A percentile compares a stretch with the other conserved stretches of the same genome.
Evolutionary conservation across 2,113 vertebrate species (phyloP).

Genomic region (Rynchops niger): DNA sequence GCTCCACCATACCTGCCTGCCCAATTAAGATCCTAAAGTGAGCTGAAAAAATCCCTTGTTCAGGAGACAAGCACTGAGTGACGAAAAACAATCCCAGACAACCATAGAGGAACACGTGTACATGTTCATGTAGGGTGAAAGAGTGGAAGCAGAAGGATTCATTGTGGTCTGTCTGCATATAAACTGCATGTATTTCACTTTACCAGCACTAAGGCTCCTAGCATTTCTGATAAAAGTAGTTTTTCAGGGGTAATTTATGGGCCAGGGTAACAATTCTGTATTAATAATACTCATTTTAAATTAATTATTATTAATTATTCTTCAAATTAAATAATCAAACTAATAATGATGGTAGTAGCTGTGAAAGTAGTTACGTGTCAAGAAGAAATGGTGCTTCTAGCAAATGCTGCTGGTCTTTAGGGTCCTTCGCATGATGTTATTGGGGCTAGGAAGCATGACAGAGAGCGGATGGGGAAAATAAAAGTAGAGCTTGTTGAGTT

Average conservation of each 20-base stretch:
- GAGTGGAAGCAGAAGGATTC: not conserved
- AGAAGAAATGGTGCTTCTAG: not conserved
- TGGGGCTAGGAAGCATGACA: not conserved
- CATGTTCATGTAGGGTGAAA: not conserved
- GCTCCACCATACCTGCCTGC: not conserved
- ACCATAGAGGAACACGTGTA: not conserved
- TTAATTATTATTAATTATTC: not conserved
- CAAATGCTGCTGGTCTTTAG: not conserved
- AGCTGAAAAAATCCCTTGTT: not conserved
- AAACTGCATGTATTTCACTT: not conserved
- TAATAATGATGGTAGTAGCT: not conserved
- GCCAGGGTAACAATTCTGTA: not conserved
- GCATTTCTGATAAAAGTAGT: not conserved
- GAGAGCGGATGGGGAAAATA: not conserved
- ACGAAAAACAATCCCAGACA: not conserved
- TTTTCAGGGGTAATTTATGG: not conserved
- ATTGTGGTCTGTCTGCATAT: not conserved
- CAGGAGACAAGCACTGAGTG: not conserved
- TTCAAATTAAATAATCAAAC: not conserved
- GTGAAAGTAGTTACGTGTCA: not conserved
- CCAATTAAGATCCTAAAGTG: not conserved
- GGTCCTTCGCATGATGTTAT: not conserved
- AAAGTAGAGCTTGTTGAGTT: not conserved
- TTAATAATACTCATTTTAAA: not conserved
- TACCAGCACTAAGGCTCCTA: not conserved